Percentiles rank a stretch among this genome's conserved stretches.
These are phyloP conservation scores for Actinernus sp. DNA, from an alignment of 92 coral and sea anemone genomes.

Conservation along the genomic window DNA sequence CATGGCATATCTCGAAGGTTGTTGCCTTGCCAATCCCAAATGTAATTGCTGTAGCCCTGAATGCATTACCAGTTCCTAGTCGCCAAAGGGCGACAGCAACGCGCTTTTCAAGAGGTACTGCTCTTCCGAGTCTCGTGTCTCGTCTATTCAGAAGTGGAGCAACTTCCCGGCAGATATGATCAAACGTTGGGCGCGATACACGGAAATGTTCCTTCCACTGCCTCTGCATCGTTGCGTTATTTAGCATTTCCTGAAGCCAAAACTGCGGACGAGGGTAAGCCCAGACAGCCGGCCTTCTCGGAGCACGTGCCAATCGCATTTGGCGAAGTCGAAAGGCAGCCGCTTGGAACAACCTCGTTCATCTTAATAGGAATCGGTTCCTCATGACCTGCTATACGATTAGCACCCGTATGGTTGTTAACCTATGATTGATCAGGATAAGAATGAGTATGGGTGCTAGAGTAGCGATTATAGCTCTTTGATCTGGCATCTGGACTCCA, in stretches of 20 bases:
- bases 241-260: slow-evolving; percentile 30
- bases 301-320: no score
- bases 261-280: slow-evolving; percentile 59
- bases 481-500: no score
- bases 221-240: slow-evolving; percentile 17
- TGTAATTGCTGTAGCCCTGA: slow-evolving; percentile 32
- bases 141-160: no score
- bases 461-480: no score
- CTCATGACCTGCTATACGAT: no score
- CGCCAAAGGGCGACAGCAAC: slow-evolving; percentile 49
- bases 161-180: slow-evolving; percentile 47
- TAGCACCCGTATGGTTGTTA: no score
- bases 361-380: no score
- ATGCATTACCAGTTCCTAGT: slow-evolving; percentile 23
- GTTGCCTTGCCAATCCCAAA: slow-evolving; percentile 48
- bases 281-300: no score
- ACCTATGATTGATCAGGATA: no score
- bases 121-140: slow-evolving; percentile 15
- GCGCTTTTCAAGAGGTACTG: slow-evolving; percentile 19
- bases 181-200: slow-evolving; percentile 55
- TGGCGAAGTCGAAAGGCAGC: no score
- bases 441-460: no score
- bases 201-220: slow-evolving; percentile 57
- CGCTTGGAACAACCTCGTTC: no score
- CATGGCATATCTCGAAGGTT: slow-evolving; percentile 24